phyloP scores from a whole-genome alignment of 2,797 vertebrate species.

The Propithecus perrieri region DNA sequence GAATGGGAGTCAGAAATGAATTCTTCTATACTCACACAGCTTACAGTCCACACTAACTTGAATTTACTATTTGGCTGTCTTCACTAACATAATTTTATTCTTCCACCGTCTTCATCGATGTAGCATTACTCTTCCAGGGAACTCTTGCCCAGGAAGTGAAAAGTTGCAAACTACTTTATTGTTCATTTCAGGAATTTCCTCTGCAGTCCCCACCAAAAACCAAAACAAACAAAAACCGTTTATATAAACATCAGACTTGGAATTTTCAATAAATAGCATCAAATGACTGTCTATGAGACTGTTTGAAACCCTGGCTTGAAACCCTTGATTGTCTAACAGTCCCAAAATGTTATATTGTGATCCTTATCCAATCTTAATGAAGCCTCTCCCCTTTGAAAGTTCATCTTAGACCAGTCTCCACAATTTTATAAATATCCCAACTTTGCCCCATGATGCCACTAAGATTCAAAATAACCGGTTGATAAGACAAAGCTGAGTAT shows the following conservation, averaged over 20 bases:
- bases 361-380: not conserved
- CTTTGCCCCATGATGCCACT: not conserved
- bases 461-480: not conserved
- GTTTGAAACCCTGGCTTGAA: not conserved
- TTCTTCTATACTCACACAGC: not conserved
- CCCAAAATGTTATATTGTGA: not conserved
- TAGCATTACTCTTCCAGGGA: not conserved
- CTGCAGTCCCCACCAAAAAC: not conserved
- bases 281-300: not conserved
- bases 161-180: not conserved
- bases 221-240: not conserved
- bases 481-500: not conserved
- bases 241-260: not conserved
- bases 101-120: not conserved
- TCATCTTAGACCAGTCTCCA: not conserved
- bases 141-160: not conserved
- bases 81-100: not conserved
- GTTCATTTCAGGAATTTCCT: constrained; percentile 29
- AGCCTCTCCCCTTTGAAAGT: not conserved
- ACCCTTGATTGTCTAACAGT: not conserved
- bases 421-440: not conserved
- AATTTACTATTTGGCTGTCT: not conserved
- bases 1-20: not conserved
- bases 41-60: not conserved
- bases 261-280: constrained; percentile 30